phyloP scores from a whole-genome alignment of 2,797 vertebrate species.

The Synaphobranchus kaupii region DNA sequence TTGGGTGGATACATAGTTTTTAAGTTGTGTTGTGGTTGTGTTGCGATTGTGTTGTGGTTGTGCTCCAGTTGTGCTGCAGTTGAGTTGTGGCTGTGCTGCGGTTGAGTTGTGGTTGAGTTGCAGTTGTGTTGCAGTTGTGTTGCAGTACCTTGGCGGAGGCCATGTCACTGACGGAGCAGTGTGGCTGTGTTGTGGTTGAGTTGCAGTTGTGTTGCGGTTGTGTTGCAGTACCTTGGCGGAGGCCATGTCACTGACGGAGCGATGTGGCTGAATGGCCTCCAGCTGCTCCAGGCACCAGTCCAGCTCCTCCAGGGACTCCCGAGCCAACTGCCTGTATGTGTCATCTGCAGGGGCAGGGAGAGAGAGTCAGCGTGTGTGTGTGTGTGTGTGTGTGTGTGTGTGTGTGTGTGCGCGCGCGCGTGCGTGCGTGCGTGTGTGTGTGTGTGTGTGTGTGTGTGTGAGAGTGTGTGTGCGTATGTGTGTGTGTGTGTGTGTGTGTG shows the following conservation, averaged over 20 bases:
- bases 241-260: slow-evolving; percentile 81
- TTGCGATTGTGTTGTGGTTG: not conserved
- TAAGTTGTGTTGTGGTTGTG: not conserved
- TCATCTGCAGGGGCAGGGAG: slow-evolving; percentile 57
- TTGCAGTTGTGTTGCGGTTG: not conserved
- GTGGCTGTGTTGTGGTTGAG: slow-evolving; percentile 23
- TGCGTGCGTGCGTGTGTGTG: slow-evolving; percentile 49
- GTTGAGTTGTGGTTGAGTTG: not conserved
- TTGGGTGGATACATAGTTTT: not conserved
- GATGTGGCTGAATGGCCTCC: slow-evolving; percentile 79
- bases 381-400: slow-evolving; percentile 27
- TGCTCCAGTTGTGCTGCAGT: not conserved
- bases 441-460: slow-evolving; percentile 17
- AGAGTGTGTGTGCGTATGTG: slow-evolving; percentile 18
- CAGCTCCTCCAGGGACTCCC: slow-evolving; percentile 79
- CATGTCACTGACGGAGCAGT: slow-evolving; percentile 80
- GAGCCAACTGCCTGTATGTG: slow-evolving; percentile 78
- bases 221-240: slow-evolving; percentile 69
- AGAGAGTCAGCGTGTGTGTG: slow-evolving; percentile 34
- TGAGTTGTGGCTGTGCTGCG: not conserved
- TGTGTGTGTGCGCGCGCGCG: slow-evolving; percentile 32
- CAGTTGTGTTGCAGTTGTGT: too few species aligned
- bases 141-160: slow-evolving; percentile 74
- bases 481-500: slow-evolving; percentile 51
- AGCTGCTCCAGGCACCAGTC: slow-evolving; percentile 83